Conservation (phyloP, 2,888 invertebrate species). For the Xylota sylvarum region DNA sequence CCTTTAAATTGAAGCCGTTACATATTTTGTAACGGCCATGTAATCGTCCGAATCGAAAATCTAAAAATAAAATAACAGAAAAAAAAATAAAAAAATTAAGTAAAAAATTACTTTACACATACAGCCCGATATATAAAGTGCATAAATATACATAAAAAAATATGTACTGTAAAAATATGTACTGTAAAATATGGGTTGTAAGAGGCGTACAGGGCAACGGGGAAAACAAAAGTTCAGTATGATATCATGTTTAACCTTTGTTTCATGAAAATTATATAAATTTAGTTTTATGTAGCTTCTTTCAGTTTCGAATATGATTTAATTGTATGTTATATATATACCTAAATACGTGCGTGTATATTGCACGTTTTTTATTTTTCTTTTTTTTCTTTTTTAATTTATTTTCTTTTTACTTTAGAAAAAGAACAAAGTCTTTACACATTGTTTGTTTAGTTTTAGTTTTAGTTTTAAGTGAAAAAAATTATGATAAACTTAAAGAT, state of each 20-base stretch:
- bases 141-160: too few relatives aligned
- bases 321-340: background rate
- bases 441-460: background rate
- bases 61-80: slow-evolving; percentile 16
- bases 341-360: background rate
- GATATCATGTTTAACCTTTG: background rate
- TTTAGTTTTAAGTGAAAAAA: background rate
- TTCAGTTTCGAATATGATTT: background rate
- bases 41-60: slow-evolving; percentile 10
- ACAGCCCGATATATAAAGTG: background rate
- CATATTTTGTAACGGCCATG: slow-evolving; percentile 13
- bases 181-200: too few relatives aligned
- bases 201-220: background rate
- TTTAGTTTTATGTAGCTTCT: slow-evolving; percentile 2
- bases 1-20: slow-evolving; percentile 29
- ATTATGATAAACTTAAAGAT: too few relatives aligned
- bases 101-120: background rate
- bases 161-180: too few relatives aligned
- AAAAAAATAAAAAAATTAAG: slow-evolving; percentile 3
- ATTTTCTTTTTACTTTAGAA: background rate
- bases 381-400: background rate
- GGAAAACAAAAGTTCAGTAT: background rate
- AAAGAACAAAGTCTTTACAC: background rate
- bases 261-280: background rate
- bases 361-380: background rate